Percentiles rank a stretch among this genome's conserved stretches.
Evolutionary conservation across 2,797 vertebrate genomes (phyloP).

Genomic region (Lacerta bilineata): DNA sequence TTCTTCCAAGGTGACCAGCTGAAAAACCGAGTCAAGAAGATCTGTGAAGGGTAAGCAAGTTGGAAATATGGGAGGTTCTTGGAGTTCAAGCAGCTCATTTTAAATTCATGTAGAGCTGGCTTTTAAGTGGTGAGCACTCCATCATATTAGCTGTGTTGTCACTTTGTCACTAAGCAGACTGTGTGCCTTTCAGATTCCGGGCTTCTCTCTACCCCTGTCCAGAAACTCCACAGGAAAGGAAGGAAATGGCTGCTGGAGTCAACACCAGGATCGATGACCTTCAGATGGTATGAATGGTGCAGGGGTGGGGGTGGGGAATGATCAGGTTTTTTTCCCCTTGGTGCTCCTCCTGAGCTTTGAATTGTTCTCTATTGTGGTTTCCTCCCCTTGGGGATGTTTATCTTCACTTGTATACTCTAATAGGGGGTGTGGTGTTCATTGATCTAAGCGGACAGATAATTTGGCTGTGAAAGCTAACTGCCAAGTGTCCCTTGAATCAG

Average conservation of each 20-base stretch:
- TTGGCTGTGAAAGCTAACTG: background rate
- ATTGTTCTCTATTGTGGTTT: background rate
- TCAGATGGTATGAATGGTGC: conserved; percentile 89
- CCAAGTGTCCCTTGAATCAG: no score
- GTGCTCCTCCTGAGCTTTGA: no score
- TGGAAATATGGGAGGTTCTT: background rate
- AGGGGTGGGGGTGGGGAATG: background rate
- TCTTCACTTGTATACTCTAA: background rate
- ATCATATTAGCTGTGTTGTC: background rate
- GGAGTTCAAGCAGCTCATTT: background rate
- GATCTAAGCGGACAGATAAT: background rate
- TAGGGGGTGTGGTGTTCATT: background rate
- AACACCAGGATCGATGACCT: conserved; percentile 97
- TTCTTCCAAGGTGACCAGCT: conserved; percentile 98
- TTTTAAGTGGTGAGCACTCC: background rate
- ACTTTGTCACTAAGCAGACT: conserved; percentile 25
- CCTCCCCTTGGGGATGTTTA: background rate
- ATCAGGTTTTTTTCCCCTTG: background rate
- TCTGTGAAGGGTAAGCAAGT: conserved; percentile 92
- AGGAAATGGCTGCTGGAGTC: conserved; percentile 97
- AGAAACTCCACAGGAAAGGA: conserved; percentile 95
- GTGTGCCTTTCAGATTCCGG: conserved; percentile 88
- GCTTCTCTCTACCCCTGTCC: conserved; percentile 97
- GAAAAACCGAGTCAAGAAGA: conserved; percentile 98
- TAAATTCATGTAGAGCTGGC: background rate